phyloP scores from a whole-genome alignment of 2,113 vertebrate genomes.

The Apodemus sylvaticus region DNA sequence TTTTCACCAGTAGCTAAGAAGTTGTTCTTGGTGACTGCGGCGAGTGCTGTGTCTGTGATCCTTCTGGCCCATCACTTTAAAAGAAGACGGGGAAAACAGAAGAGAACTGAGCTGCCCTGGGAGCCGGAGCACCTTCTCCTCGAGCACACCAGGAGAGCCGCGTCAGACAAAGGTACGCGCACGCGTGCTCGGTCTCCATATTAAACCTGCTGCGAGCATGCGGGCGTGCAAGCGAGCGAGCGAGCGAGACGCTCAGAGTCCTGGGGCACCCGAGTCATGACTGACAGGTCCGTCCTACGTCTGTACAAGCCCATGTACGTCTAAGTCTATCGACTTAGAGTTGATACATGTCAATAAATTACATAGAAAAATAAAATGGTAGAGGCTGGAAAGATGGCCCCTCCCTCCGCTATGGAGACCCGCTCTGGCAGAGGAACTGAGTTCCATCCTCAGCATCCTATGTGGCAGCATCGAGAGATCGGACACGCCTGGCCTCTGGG shows the following conservation, averaged over 20 bases:
- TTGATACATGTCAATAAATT: not conserved
- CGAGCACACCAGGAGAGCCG: constrained; percentile 84
- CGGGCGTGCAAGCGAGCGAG: no score
- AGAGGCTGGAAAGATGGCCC: not conserved
- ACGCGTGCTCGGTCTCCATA: not conserved
- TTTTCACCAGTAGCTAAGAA: constrained; percentile 92
- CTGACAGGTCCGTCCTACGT: not conserved
- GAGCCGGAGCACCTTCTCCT: constrained; percentile 87
- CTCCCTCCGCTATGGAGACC: not conserved
- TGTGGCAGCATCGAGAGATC: no score
- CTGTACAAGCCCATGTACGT: not conserved
- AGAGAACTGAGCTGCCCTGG: constrained; percentile 88
- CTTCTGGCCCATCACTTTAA: constrained; percentile 94
- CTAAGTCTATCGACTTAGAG: no score
- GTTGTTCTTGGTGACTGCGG: constrained; percentile 90
- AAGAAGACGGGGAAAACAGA: constrained; percentile 92
- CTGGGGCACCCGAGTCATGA: not conserved
- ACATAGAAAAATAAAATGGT: not conserved
- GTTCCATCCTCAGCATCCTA: not conserved
- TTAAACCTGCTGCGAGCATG: not conserved
- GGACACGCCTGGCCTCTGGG: not conserved
- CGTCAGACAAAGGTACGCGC: constrained; percentile 88
- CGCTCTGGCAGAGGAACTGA: not conserved
- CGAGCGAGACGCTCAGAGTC: not conserved
- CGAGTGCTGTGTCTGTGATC: constrained; percentile 92